These are phyloP conservation scores for Holcopasites calliopsidis DNA, from an alignment of 1,140 invertebrate genomes.

Conservation along the genomic window DNA sequence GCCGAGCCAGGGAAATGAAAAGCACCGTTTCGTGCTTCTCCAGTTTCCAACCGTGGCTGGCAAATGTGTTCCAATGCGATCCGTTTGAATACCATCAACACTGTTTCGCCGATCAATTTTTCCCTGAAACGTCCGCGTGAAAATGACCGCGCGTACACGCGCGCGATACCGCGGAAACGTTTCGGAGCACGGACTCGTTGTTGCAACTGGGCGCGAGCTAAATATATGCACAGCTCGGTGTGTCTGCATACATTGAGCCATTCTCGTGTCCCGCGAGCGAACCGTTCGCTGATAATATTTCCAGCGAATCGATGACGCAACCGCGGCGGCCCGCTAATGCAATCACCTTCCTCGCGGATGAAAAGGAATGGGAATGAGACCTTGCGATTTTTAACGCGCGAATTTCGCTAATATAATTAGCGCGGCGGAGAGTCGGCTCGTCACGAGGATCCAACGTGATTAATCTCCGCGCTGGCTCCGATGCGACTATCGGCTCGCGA, in stretches of 20 bases:
- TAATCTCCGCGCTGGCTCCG: constrained; percentile 47
- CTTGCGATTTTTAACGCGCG: not conserved
- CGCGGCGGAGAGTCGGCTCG: constrained; percentile 48
- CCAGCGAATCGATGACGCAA: constrained; percentile 51
- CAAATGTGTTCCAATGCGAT: not conserved
- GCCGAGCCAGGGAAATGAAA: constrained; percentile 26
- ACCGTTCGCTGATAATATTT: constrained; percentile 35
- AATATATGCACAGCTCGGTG: constrained; percentile 48
- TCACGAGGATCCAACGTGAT: constrained; percentile 55
- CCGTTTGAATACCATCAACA: not conserved
- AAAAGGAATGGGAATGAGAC: too few species aligned
- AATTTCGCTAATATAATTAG: constrained; percentile 47
- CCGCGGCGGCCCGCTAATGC: constrained; percentile 2
- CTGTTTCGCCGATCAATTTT: not conserved
- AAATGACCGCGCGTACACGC: constrained; percentile 29
- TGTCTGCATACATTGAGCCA: constrained; percentile 45
- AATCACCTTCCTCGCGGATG: not conserved
- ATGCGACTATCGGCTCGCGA: constrained; percentile 51
- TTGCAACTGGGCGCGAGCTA: constrained; percentile 46
- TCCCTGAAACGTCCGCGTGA: constrained; percentile 16
- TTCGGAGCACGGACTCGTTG: constrained; percentile 21
- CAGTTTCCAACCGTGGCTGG: not conserved
- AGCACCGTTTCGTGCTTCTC: not conserved
- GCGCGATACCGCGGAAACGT: constrained; percentile 40
- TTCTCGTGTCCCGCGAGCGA: constrained; percentile 38